Base-by-base conservation (phyloP, 2,797 vertebrate genomes). In the Notamacropus eugenii region DNA sequence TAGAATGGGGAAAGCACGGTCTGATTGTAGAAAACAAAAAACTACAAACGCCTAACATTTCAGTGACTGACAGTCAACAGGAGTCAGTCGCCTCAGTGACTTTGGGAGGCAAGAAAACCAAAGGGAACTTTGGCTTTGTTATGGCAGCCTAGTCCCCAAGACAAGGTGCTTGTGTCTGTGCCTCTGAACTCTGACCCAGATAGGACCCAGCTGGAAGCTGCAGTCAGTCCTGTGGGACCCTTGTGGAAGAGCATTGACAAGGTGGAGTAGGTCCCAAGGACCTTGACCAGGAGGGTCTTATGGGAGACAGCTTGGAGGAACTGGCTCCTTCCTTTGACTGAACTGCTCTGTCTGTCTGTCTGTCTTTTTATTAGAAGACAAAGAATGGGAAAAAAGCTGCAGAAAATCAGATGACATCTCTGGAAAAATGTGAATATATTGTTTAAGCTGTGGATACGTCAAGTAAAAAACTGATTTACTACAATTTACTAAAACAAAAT, bases 381-480 rank as follows among this genome's bases (percentile, higher is more conserved):
- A 87, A 46, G 24, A 50, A 50, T 27, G 13, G 74, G 3, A 1
- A 8, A 24, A 82, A 46, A 40, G 74, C 93, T 93, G 92, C 10
- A 93, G 54, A 93, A 95, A 74, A 97, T 34, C 90, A 57, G 40
- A 92, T 92, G 16, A 0, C 4, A 22, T 0, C 1, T 91, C 54
- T 93, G 40, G 27, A 62, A 82, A 96, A 93, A 87, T 90, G 10
- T 27, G 59, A 93, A 87, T 91, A 87, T 62, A 5, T 52, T 82
- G 40, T 46, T 50, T 87, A 87, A 46, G 22, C 22, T 24, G 27
- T 50, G 40, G 74, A 46, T 5, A 27, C 9, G 46, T 87, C 40
- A 12, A 4, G 3, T 52, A 94, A 94, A 95, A 59, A 62, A 55
- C 56, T 40, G 87, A 74, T 54, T 91, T 57, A 87, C 90, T 95